Evolutionary conservation across 2,888 invertebrate genomes (phyloP).

Genomic region (Rhingia campestris): DNA sequence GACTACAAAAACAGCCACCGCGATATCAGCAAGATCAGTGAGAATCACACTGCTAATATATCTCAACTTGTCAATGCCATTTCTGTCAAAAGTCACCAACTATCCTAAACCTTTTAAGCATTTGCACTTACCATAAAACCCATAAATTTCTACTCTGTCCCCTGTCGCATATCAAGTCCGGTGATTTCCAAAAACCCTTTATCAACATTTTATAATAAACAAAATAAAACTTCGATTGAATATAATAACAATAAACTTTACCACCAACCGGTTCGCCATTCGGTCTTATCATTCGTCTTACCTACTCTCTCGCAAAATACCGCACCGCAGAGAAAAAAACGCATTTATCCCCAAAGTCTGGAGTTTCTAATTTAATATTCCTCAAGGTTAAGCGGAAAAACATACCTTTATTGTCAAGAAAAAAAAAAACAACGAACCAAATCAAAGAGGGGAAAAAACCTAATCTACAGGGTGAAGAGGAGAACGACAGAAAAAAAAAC

Average conservation of each 20-base stretch:
- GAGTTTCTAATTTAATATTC: constrained; percentile 71
- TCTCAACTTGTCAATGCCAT: too few relatives aligned
- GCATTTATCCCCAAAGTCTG: constrained; percentile 67
- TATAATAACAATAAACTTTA: constrained; percentile 9
- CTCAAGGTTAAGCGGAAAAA: constrained; percentile 69
- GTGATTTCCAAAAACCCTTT: constrained; percentile 25
- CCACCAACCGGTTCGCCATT: constrained; percentile 50
- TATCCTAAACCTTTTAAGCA: constrained; percentile 1
- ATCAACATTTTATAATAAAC: not conserved
- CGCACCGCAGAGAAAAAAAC: constrained; percentile 24
- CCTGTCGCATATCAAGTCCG: not conserved
- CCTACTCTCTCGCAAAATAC: constrained; percentile 41
- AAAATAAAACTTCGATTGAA: not conserved
- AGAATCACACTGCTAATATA: too few relatives aligned
- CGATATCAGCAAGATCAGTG: too few relatives aligned
- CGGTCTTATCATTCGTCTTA: constrained; percentile 53
- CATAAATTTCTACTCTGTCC: constrained; percentile 31
- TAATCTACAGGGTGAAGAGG: constrained; percentile 31
- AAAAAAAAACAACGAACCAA: constrained; percentile 30
- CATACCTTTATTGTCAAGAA: constrained; percentile 9
- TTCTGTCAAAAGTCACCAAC: too few relatives aligned
- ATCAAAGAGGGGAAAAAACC: constrained; percentile 20
- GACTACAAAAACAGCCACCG: too few relatives aligned
- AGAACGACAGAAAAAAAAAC: constrained; percentile 28
- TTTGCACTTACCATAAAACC: constrained; percentile 8